A percentile compares a stretch with the other conserved stretches of the same genome.
Evolutionary conservation across 2,888 invertebrate genomes (phyloP).

Genomic region (Marronus borbonicus): DNA sequence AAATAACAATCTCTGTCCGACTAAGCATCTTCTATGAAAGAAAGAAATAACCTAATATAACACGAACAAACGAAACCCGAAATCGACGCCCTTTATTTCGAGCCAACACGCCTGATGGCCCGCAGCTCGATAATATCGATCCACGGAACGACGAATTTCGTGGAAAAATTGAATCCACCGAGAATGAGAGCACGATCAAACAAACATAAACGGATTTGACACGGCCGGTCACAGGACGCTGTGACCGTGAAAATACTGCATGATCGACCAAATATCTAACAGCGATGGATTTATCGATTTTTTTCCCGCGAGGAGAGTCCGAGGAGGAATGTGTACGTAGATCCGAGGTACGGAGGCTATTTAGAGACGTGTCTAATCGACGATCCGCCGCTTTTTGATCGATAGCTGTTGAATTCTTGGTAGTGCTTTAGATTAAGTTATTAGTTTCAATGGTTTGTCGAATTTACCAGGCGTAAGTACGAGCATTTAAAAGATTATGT

Average conservation of each 20-base stretch:
- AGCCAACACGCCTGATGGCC: too few species aligned
- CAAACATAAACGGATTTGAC: slow-evolving; percentile 39
- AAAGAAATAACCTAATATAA: too few species aligned
- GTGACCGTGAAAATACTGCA: slow-evolving; percentile 25
- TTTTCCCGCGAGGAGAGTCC: not conserved
- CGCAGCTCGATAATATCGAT: too few species aligned
- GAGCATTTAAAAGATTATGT: too few species aligned
- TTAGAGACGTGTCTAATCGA: too few species aligned
- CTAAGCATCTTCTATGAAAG: too few species aligned
- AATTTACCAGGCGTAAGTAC: not conserved
- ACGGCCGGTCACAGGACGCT: slow-evolving; percentile 22
- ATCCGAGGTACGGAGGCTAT: too few species aligned
- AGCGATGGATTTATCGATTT: slow-evolving; percentile 24
- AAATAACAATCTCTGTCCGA: too few species aligned
- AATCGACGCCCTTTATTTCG: too few species aligned
- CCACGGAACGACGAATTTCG: not conserved
- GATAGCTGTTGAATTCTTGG: not conserved
- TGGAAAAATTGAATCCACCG: not conserved
- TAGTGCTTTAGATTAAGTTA: slow-evolving; percentile 35
- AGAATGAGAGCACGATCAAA: slow-evolving; percentile 35
- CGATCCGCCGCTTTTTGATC: too few species aligned
- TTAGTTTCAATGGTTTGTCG: slow-evolving; percentile 31
- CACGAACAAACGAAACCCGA: too few species aligned
- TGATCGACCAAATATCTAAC: not conserved
- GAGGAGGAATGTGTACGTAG: too few species aligned